Conservation (phyloP, 2,113 vertebrate species). For the Hepsetus odoe region DNA sequence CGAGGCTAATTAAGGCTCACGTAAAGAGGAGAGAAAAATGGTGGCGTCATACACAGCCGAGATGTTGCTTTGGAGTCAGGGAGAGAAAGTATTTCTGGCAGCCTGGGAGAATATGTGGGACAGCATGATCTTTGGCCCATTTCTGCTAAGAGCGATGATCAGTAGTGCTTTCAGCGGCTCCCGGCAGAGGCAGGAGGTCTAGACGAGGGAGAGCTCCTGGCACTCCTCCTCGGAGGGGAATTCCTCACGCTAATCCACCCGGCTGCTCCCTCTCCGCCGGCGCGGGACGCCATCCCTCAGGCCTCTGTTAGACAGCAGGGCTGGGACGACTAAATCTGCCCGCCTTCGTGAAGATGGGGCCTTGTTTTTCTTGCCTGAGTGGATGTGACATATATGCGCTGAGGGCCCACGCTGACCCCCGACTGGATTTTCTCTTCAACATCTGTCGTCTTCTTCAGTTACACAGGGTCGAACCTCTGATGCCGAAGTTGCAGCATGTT, state of each 20-base stretch:
- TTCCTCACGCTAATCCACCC: slow-evolving; percentile 35
- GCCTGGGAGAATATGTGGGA: slow-evolving; percentile 11
- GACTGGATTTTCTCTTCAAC: not conserved
- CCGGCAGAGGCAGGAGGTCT: slow-evolving; percentile 56
- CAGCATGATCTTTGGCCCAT: slow-evolving; percentile 24
- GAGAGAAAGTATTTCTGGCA: not conserved
- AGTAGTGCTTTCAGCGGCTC: slow-evolving; percentile 55
- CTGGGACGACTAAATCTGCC: not conserved
- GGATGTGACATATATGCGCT: not conserved
- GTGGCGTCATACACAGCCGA: too few species aligned
- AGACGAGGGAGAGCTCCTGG: slow-evolving; percentile 65
- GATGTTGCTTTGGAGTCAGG: slow-evolving; percentile 40
- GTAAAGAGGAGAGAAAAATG: too few species aligned
- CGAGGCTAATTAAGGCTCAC: slow-evolving; percentile 36
- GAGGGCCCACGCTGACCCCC: not conserved
- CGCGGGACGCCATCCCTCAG: not conserved
- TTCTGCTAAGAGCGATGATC: slow-evolving; percentile 62
- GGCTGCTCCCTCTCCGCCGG: slow-evolving; percentile 10
- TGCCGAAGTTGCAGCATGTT: too few species aligned
- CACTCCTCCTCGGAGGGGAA: slow-evolving; percentile 39
- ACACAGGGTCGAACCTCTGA: not conserved
- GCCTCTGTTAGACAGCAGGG: slow-evolving; percentile 17
- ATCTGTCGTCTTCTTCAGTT: not conserved
- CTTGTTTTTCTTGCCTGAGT: slow-evolving; percentile 16
- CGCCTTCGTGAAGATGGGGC: not conserved